Base-by-base conservation (phyloP, 2,113 vertebrate species). In the Ammodytes dubius region DNA sequence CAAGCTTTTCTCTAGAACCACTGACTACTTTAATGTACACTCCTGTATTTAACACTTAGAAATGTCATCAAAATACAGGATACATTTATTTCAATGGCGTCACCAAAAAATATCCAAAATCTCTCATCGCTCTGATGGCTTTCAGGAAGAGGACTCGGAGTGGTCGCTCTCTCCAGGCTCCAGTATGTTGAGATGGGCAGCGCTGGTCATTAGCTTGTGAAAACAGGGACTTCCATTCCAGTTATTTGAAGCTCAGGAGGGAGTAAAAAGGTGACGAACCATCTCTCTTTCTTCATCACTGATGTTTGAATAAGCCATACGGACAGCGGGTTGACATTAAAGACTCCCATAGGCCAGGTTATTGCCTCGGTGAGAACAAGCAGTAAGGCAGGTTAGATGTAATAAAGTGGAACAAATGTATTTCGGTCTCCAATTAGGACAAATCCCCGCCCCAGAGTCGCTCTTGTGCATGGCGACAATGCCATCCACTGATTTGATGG, bases 331-430 rank as follows among this genome's bases (percentile, higher is more conserved):
- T 69, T 85, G 85, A 89, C 82, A 73, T 88, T 86, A 87, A 90
- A 81, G 79, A 69, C 76, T 94, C 91, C 92, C 92, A 82, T 56
- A 81, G 87, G 89, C 82, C 79, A 58, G 71, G 67, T 89, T 89
- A 91, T 79, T 88, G 79, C 79, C 81, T 90, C 74, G 50, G 67
- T 79, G 67, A 87, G 87, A 88, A 82, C 79, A 85, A 82, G 91
- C 85, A 87, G 71, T 79, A 46, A 27, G 80, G 82, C 79, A 83
- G 82, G 85, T 88, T 85, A 72, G 80, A 90, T 71, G 80, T 88
- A 91, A 90, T 88, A 92, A 90, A 91, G 76, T 86, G 83, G 82
- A 93, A 91, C 81, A 89, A 91, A 91, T 90, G 74, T 73, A 77
- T 83, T 87, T 87, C 19, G 15, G 70, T 83, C 81, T 78, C 84